Evolutionary conservation across 2,113 vertebrate species (phyloP).

Genomic region (Strix uralensis): DNA sequence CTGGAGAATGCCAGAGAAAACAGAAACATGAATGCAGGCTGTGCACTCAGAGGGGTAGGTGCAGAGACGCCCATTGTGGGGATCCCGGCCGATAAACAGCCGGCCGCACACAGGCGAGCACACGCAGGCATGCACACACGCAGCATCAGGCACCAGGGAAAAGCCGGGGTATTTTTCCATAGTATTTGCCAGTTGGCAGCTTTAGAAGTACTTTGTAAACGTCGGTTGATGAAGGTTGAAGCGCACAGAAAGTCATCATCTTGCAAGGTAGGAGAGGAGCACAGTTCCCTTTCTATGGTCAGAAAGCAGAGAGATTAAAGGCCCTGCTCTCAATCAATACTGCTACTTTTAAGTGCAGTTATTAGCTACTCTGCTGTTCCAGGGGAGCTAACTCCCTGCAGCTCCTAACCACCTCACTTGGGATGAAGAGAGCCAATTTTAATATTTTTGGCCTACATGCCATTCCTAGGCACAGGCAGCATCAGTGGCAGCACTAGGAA

Average conservation of each 20-base stretch:
- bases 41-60: not conserved
- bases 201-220: not conserved
- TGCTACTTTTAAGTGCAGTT: not conserved
- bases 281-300: not conserved
- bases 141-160: not conserved
- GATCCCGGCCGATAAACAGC: not conserved
- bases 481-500: rapidly evolving
- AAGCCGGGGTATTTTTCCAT: not conserved
- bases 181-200: not conserved
- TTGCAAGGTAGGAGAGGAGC: not conserved
- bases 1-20: conserved; percentile 9
- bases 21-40: not conserved
- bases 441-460: rapidly evolving
- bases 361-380: not conserved
- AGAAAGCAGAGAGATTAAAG: not conserved
- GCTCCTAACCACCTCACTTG: not conserved
- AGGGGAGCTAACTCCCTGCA: not conserved
- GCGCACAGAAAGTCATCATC: not conserved
- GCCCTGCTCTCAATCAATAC: not conserved
- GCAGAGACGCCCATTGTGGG: rapidly evolving
- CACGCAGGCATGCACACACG: not conserved
- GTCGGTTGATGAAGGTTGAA: not conserved
- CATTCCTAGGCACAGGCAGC: not conserved
- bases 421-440: not conserved
- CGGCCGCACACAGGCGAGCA: not conserved